Evolutionary conservation across 2,113 vertebrate genomes (phyloP), one percentile per base, ranked within the genome.

Genomic region (Anoura caudifer): DNA sequence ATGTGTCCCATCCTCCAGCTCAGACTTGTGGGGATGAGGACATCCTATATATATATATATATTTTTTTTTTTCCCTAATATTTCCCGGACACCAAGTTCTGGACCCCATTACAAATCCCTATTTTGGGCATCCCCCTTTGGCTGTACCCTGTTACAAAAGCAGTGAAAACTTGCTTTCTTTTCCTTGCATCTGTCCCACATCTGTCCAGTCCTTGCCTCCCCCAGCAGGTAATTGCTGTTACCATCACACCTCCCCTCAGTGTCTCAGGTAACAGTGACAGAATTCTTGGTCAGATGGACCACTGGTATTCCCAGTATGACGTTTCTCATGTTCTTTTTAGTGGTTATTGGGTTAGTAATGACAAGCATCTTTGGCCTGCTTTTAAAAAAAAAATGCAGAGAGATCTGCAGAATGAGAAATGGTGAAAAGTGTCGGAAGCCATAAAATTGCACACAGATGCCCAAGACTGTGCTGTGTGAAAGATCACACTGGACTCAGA

Each of bases 391-490:
- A 88, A 89, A 80, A 7, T 2, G 14, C 20, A 76, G 5, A 84
- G 41, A 92, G 36, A 91, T 94, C 54, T 94, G 77, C 67, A 82
- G 52, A 82, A 45, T 31, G 31, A 96, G 61, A 75, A 83, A 56
- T 28, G 67, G 72, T 52, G 45, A 69, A 43, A 75, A 61, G 38
- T 56, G 15, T 38, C 43, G 16, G 69, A 61, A 87, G 50, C 13
- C 16, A 20, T 76, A 38, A 91, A 72, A 84, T 31, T 59, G 61
- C 70, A 76, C 72, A 73, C 0, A 13, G 12, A 33, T 83, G 41
- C 36, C 91, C 24, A 61, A 47, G 26, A 89, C 63, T 41, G 16
- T 36, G 59, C 75, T 22, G 2, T 59, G 56, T 20, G 61, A 79
- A 90, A 26, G 45, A 84, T 87, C 45, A 77, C 4, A 63, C 22